Conservation (phyloP, 53 echinoderm and acorn worm species). For the Henricia sp. region DNA sequence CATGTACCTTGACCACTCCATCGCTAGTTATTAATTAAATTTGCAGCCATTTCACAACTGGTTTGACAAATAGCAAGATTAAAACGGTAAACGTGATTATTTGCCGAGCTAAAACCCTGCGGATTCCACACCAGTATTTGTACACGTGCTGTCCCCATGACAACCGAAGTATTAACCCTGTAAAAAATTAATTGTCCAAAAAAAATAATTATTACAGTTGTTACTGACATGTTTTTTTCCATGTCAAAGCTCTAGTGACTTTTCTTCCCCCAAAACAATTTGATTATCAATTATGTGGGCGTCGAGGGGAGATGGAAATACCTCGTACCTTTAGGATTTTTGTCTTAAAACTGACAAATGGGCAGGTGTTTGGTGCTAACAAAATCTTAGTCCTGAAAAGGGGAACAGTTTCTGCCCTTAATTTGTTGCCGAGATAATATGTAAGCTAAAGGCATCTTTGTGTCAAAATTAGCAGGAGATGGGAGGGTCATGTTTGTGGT, state of each 20-base stretch:
- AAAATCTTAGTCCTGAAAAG: background rate
- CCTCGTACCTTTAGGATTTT: constrained; percentile 5
- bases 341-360: constrained; percentile 7
- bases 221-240: constrained; percentile 5
- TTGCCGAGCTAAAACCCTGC: background rate
- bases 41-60: background rate
- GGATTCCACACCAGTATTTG: background rate
- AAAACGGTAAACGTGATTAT: background rate
- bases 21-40: no score
- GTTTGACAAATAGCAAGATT: background rate
- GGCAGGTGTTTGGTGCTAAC: constrained; percentile 6
- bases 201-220: background rate
- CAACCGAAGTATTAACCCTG: background rate
- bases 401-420: background rate
- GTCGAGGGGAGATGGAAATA: constrained; percentile 14
- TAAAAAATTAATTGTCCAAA: background rate
- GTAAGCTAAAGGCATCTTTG: background rate
- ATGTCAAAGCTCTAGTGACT: constrained; percentile 13
- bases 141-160: background rate
- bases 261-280: background rate
- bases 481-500: background rate
- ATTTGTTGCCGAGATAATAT: background rate
- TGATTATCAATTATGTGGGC: constrained; percentile 6
- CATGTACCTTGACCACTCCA: no score
- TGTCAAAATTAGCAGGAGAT: background rate